Base-by-base conservation (phyloP, 2,797 vertebrate genomes). In the Sebastes steindachneri region DNA sequence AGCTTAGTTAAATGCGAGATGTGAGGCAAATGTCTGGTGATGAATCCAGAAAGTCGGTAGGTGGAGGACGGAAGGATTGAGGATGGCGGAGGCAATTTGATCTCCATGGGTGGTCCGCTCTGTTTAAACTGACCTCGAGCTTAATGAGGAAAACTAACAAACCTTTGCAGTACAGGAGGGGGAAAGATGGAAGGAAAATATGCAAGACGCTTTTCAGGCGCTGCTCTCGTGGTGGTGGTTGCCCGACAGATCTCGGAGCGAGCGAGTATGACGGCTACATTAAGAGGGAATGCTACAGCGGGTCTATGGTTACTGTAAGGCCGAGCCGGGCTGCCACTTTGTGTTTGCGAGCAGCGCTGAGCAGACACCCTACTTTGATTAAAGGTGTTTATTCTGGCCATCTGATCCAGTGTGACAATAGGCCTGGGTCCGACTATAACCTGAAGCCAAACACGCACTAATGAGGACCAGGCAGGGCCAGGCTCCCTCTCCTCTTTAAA, bases 301-400 rank as follows among this genome's bases (percentile, higher is more conserved):
- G 63, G 84, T 82, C 80, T 93, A 70, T 33, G 80, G 95, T 94
- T 95, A 88, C 95, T 71, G 80, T 76, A 66, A 31, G 71, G 59
- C 84, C 1, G 29, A 79, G 79, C 28, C 2, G 12, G 41, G 57
- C 92, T 95, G 94, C 94, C 94, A 94, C 83, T 90, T 87, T 83
- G 71, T 3, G 81, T 95, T 95, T 90, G 84, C 41, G 48, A 74
- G 65, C 79, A 68, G 91, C 12, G 71, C 86, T 89, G 92, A 95
- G 83, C 93, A 88, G 88, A 90, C 91, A 91, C 88, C 84, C 86
- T 53, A 81, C 89, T 90, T 90, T 94, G 94, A 95, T 95, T 95
- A 95, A 86, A 93, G 86, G 87, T 96, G 94, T 96, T 95, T 95
- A 93, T 81, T 90, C 84, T 92, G 86, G 94, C 77, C 86, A 94